Base-by-base conservation (phyloP, 1,140 invertebrate species). In the Drosophila takahashii region DNA sequence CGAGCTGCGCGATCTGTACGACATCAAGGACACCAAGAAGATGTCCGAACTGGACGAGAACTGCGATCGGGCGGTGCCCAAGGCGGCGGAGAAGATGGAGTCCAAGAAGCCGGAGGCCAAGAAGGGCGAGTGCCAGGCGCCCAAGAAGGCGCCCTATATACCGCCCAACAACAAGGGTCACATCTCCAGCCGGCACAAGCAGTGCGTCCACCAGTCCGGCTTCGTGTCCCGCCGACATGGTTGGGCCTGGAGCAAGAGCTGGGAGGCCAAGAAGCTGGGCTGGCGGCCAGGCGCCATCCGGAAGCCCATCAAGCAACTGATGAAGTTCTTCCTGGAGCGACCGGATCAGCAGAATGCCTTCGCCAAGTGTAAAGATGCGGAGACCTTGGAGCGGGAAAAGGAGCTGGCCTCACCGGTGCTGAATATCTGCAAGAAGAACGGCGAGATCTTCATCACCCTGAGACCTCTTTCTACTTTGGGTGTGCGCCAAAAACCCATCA, bases 231-330 rank as follows among this genome's bases (percentile, higher is more conserved):
- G 65, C 0, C 50, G 72, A 8, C 91, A 92, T 62, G 91, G 91
- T 11, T 92, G 91, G 91, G 62, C 83, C 3, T 92, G 91, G 91
- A 66, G 54, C 41, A 56, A 52, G 0, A 85, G 78, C 26, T 42
- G 41, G 0, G 51, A 65, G 42, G 71, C 69, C 0, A 59, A 69
- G 4, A 72, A 75, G 6, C 29, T 59, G 9, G 90, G 90, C 36
- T 92, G 91, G 91, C 75, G 64, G 3, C 91, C 91, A 0, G 91
- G 91, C 2, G 81, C 76, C 22, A 77, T 92, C 10, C 57, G 75
- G 9, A 91, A 87, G 42, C 78, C 91, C 13, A 90, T 92, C 27
- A 79, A 78, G 27, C 59, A 77, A 9, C 57, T 92, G 3, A 92
- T 92, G 91, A 71, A 79, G 27, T 90, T 80, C 73, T 92, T 92